Base-by-base conservation (phyloP, 1,140 invertebrate genomes). In the Cotesia vestalis region DNA sequence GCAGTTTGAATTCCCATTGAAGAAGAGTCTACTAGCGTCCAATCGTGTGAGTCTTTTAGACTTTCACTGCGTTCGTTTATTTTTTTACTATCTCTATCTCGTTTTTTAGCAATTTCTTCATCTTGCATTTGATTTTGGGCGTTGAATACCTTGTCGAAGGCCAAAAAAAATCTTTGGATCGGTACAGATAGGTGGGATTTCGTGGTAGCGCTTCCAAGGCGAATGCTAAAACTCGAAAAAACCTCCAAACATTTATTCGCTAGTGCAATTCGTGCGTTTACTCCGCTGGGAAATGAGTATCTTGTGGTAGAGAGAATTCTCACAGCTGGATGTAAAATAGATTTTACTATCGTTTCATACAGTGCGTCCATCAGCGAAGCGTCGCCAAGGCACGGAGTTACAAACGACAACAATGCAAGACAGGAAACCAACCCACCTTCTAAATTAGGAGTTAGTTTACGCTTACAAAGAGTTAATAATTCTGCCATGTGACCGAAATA, bases 401-500 rank as follows among this genome's bases (percentile, higher is more conserved):
- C 89, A 80, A 93, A 91, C 80, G 92, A 93, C 8, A 98, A 82
- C 55, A 98, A 85, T 59, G 94, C 91, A 59, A 97, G 83, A 69
- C 93, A 94, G 3, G 95, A 95, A 66, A 98, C 91, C 3, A 98
- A 88, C 1, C 95, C 96, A 36, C 94, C 95, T 89, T 98, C 96
- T 40, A 96, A 87, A 78, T 92, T 94, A 8, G 89, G 86, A 1
- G 95, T 96, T 67, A 98, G 82, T 74, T 94, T 92, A 62, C 91
- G 89, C 67, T 93, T 91, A 74, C 93, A 94, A 2, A 93, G 88
- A 4, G 90, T 89, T 66, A 95, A 91, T 14, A 95, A 80, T 79
- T 99, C 96, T 11, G 92, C 91, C 83, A 96, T 94, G 81, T 98
- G 95, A 0, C 96, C 95, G 66, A 99, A 89, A 84, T 98, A 99